Evolutionary conservation across 2,888 invertebrate genomes (phyloP), one percentile per base, ranked within the genome.

Genomic region (Lithophane socia): DNA sequence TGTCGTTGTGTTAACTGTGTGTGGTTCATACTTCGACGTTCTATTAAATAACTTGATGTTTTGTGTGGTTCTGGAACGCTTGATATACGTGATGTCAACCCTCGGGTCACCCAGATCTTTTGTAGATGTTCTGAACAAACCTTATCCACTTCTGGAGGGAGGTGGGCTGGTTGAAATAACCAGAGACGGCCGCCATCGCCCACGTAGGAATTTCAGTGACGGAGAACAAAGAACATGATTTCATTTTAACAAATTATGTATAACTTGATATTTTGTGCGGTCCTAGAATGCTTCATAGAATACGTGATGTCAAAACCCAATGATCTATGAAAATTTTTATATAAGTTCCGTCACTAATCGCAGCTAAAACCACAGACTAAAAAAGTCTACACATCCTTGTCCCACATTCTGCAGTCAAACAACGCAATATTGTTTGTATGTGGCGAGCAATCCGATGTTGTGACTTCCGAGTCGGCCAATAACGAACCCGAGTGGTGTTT

Each of bases 401-500:
- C 49, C 60, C 3, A 78, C 66, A 73, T 54, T 64, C 21, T 61
- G 63, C 24, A 68, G 67, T 29, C 24, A 18, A 16, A 73, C 69
- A 84, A 77, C 21, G 75, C 75, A 83, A 84, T 87, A 80, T 83
- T 83, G 87, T 89, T 84, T 87, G 86, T 80, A 79, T 82, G 82
- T 79, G 75, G 79, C 73, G 52, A 75, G 56, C 66, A 70, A 73
- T 68, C 69, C 85, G 64, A 90, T 91, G 91, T 88, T 83, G 88
- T 85, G 85, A 87, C 87, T 86, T 82, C 75, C 77, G 65, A 86
- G 77, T 64, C 73, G 52, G 84, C 88, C 90, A 91, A 90, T 91
- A 92, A 90, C 90, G 90, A 90, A 87, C 84, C 85, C 81, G 81
- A 90, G 90, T 87, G 90, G 86, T 91, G 91, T 92, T 88, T 89